These are phyloP conservation scores for Ashinkailepas kermadecensis DNA, from an alignment of 2,888 invertebrate species.

Conservation along the genomic window DNA sequence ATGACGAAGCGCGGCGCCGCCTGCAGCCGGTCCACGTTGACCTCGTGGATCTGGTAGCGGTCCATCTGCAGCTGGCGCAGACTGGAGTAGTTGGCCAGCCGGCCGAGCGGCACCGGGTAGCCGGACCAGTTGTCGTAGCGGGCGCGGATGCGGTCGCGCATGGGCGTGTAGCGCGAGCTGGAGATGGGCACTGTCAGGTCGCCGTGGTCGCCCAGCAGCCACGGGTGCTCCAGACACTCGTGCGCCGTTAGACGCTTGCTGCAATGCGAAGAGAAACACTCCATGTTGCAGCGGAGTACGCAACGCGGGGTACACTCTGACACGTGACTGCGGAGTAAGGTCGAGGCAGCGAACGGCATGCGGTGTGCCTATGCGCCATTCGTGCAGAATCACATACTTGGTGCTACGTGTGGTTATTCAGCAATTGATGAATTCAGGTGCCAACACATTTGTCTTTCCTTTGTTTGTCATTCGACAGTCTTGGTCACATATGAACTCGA, in stretches of 20 bases:
- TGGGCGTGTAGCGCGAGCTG: conserved; percentile 71
- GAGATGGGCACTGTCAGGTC: conserved; percentile 67
- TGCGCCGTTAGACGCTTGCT: conserved; percentile 97
- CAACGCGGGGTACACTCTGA: too few species aligned
- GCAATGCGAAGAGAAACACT: conserved; percentile 33
- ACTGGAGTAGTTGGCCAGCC: conserved; percentile 94
- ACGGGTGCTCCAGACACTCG: conserved; percentile 89
- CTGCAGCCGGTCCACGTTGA: conserved; percentile 92
- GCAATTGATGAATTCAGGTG: too few species aligned
- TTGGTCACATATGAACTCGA: too few species aligned
- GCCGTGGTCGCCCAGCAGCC: conserved; percentile 83
- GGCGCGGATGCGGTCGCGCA: conserved; percentile 78
- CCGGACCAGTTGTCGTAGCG: conserved; percentile 72
- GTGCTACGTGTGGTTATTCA: too few species aligned
- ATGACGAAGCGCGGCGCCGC: conserved; percentile 98
- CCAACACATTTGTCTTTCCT: too few species aligned
- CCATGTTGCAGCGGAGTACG: too few species aligned
- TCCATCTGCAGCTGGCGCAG: conserved; percentile 89
- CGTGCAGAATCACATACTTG: too few species aligned
- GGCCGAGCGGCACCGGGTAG: conserved; percentile 87
- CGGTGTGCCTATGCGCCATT: too few species aligned
- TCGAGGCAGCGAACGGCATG: too few species aligned
- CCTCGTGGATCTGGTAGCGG: conserved; percentile 93
- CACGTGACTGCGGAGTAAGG: too few species aligned
- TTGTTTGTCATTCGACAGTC: too few species aligned